Conservation (phyloP, 2,113 vertebrate species). For the Spilogale gracilis region DNA sequence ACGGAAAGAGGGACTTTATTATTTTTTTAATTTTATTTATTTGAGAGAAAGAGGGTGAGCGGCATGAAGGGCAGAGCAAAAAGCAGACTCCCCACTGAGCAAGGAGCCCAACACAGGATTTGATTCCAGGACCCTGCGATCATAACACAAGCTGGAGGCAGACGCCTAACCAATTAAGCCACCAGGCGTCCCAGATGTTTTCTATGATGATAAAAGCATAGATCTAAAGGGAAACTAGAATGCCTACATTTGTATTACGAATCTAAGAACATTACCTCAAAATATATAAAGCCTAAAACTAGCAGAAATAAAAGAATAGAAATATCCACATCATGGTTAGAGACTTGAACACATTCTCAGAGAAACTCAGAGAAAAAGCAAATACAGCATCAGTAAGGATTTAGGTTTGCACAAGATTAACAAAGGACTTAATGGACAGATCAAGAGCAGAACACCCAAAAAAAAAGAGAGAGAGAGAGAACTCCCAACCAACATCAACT, state of each 20-base stretch:
- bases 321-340: background rate
- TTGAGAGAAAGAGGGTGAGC: no score
- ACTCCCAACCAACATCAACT: background rate
- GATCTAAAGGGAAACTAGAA: background rate
- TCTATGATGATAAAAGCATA: background rate
- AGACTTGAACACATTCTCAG: background rate
- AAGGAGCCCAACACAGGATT: background rate
- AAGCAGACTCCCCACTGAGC: background rate
- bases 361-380: background rate
- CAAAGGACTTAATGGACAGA: background rate
- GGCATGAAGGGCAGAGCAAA: accelerated
- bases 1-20: background rate
- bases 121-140: background rate
- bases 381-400: background rate
- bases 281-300: background rate
- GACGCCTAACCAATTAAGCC: background rate
- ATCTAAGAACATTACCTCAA: constrained; percentile 29
- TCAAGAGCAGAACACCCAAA: background rate
- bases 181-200: background rate
- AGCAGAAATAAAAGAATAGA: background rate
- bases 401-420: background rate
- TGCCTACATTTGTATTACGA: background rate
- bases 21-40: background rate
- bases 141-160: background rate
- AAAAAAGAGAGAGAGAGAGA: no score